Conservation (phyloP, 2,888 invertebrate genomes). For the Tinea pellionella region DNA sequence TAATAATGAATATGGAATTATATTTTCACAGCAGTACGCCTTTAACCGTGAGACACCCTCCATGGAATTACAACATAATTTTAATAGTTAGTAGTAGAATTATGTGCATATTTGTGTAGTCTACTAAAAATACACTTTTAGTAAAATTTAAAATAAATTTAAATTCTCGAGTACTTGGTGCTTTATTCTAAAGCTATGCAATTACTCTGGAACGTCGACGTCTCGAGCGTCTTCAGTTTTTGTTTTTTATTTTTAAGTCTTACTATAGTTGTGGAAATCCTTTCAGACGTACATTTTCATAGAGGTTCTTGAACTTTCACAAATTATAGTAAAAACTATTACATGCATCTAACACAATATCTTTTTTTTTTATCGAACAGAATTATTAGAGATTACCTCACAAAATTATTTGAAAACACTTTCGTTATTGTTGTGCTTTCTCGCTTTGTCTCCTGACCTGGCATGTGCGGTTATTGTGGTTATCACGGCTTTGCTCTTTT, state of each 20-base stretch:
- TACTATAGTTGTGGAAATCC: background rate
- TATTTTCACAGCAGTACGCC: no score
- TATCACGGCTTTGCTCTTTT: background rate
- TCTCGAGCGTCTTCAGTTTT: background rate
- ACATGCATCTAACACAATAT: background rate
- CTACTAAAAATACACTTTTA: no score
- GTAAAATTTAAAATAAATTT: no score
- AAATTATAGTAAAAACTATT: background rate
- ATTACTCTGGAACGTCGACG: background rate
- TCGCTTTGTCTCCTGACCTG: background rate
- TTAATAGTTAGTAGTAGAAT: no score
- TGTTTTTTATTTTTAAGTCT: background rate
- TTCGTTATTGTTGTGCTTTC: background rate
- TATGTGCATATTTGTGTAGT: no score
- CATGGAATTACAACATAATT: no score
- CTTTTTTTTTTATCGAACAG: no score
- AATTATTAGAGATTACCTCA: background rate
- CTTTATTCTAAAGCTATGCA: background rate
- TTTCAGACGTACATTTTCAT: background rate
- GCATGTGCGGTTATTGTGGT: slow-evolving; percentile 8
- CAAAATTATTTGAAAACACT: slow-evolving; percentile 9
- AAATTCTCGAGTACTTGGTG: no score
- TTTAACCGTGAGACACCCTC: no score
- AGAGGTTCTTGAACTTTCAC: background rate
- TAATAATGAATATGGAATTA: no score